Evolutionary conservation across 2,113 vertebrate species (phyloP), one percentile per base, ranked within the genome.

Genomic region (Proteles cristata): DNA sequence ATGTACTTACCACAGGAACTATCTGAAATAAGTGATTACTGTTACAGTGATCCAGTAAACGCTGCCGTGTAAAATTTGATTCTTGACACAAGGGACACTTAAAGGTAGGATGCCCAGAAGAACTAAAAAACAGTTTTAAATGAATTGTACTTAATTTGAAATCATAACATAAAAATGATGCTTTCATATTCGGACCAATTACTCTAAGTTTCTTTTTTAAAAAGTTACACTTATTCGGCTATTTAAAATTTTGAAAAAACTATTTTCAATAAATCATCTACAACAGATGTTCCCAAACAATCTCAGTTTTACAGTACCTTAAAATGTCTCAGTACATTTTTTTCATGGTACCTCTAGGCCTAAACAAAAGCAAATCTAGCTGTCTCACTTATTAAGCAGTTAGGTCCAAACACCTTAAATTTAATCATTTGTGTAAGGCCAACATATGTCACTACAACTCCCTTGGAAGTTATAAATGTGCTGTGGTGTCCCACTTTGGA

Each of bases 11-110:
- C 98, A 99, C 99, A 96, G 96, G 98, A 95, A 98, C 99, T 84
- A 97, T 97, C 94, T 99, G 99, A 98, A 98, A 97, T 91, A 98
- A 97, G 97, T 99, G 99, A 92, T 98, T 98, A 66, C 97, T 98
- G 95, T 99, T 99, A 98, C 99, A 99, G 93, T 99, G 99, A 98
- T 99, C 98, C 96, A 99, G 96, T 96, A 99, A 98, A 83, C 98
- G 98, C 4, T 99, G 98, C 84, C 99, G 99, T 96, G 99, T 99
- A 95, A 99, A 98, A 97, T 99, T 99, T 87, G 97, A 97, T 96
- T 99, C 98, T 97, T 99, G 99, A 97, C 99, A 99, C 97, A 99
- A 98, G 19, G 99, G 99, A 95, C 99, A 99, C 96, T 98, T 98
- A 97, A 99, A 99, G 69, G 98, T 98, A 77, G 98, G 98, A 80